Base-by-base conservation (phyloP, 1,140 invertebrate species). In the Nixonia krombeini region DNA sequence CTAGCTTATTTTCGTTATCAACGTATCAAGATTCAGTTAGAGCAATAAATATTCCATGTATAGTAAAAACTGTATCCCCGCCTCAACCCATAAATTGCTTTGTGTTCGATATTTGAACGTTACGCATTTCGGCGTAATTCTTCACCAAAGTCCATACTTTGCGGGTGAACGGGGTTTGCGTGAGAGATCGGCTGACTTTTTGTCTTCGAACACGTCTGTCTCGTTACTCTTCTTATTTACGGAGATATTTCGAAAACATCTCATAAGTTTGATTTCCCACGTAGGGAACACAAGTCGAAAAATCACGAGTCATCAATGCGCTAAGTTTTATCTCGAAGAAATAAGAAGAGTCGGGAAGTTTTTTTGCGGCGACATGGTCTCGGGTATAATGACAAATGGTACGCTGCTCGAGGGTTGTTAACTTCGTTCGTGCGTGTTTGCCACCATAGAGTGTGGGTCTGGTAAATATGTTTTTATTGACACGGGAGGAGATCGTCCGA, bases 401-500 rank as follows among this genome's bases (percentile, higher is more conserved):
- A 64, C 42, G 56, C 55, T 46, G 67, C 59, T 70, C 37, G 59
- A 70, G 61, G 67, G 67, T 65, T 70, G 67, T 65, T 70, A 70
- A 70, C 67, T 70, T 70, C 67, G 61, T 62, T 70, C 61, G 61
- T 70, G 67, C 67, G 67, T 62, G 61, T 70, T 70, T 70, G 67
- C 52, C 47, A 45, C 42, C 35, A 26, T 12, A 38, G 41, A 70
- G 52, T 65, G 61, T 65, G 67, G 61, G 67, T 57, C 45, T 51
- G 49, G 67, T 70, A 70, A 70, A 70, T 70, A 70, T 70, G 67
- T 70, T 70, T 70, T 70, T 70, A 70, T 70, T 70, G 67, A 65
- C 67, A 65, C 61, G 55, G 49, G 29, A 52, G 61, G 45, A 70
- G 57, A 65, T 62, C 52, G 46, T 15, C 67, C 56, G 46, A 70